Evolutionary conservation across 2,797 vertebrate genomes (phyloP), one percentile per base, ranked within the genome.

Genomic region (Lepus townsendii): DNA sequence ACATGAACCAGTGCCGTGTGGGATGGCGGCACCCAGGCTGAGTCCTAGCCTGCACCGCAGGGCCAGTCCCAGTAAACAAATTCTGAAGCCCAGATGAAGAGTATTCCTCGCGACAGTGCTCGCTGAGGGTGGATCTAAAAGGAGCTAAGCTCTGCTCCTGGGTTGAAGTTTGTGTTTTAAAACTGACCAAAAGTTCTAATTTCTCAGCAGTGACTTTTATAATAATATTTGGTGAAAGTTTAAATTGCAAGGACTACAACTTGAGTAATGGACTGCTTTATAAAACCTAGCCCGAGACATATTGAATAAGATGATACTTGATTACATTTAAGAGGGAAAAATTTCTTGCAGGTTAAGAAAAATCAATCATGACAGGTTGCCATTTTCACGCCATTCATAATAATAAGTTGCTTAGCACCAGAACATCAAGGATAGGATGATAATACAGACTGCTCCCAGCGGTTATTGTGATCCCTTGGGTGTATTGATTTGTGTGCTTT

Each of bases 401-500:
- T 98, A 97, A 96, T 97, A 98, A 98, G 97, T 97, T 98, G 94
- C 97, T 98, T 96, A 86, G 97, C 97, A 96, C 95, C 96, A 82
- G 95, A 98, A 69, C 97, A 95, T 98, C 97, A 97, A 95, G 98
- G 98, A 97, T 97, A 97, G 98, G 98, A 98, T 97, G 96, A 98
- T 98, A 98, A 98, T 97, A 97, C 96, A 97, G 95, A 97, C 98
- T 97, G 98, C 98, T 96, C 95, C 93, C 83, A 97, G 97, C 96
- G 97, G 98, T 97, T 98, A 97, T 95, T 98, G 96, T 96, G 96
- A 96, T 98, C 98, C 96, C 97, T 94, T 54, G 97, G 96, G 98
- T 95, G 85, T 98, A 98, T 98, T 98, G 98, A 98, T 98, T 98
- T 98, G 97, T 98, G 97, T 98, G 97, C 98, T 98, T 98, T 98